Evolutionary conservation across 2,113 vertebrate genomes (phyloP).

Genomic region (Pygoscelis antarcticus): DNA sequence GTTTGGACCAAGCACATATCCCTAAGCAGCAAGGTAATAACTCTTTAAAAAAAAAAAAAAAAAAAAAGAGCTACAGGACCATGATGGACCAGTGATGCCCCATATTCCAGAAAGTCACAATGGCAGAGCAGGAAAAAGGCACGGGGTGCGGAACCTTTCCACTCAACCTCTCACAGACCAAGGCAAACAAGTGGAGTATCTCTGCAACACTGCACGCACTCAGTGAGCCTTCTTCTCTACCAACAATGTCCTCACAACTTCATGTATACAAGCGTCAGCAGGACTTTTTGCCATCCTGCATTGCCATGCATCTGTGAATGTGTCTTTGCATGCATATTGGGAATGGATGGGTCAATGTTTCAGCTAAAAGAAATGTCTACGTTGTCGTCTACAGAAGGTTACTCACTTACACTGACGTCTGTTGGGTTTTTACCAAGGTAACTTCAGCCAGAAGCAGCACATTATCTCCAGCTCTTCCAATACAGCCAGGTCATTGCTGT

Average conservation of each 20-base stretch:
- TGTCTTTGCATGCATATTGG: background rate
- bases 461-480: background rate
- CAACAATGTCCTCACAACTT: background rate
- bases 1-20: background rate
- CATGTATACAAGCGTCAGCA: background rate
- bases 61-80: background rate
- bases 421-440: background rate
- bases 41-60: background rate
- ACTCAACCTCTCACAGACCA: background rate
- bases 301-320: accelerated
- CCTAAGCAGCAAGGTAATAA: background rate
- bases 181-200: background rate
- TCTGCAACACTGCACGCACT: background rate
- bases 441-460: background rate
- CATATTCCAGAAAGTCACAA: background rate
- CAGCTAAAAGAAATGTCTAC: background rate
- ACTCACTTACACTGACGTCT: background rate
- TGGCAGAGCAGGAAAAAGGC: background rate
- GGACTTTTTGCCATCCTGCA: background rate
- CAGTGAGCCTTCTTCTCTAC: background rate
- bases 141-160: background rate
- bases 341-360: background rate
- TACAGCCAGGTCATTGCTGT: background rate
- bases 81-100: background rate
- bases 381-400: background rate